phyloP scores from a whole-genome alignment of 2,888 invertebrate genomes.

The Oscheius sp. region DNA sequence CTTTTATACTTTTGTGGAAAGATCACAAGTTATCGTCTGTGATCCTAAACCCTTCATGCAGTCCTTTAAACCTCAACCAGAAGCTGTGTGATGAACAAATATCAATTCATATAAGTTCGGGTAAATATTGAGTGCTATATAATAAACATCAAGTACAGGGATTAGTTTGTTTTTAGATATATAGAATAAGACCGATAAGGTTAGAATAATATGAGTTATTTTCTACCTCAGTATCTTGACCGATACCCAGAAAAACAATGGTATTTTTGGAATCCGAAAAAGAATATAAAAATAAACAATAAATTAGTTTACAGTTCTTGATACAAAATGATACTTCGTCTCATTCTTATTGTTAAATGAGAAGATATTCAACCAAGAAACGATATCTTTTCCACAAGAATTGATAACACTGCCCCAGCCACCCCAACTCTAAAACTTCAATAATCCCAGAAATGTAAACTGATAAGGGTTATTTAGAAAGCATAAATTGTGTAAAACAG shows the following conservation, averaged over 20 bases:
- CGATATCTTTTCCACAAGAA: not conserved
- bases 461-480: no score
- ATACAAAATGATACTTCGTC: not conserved
- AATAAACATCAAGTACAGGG: no score
- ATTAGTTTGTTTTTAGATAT: no score
- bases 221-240: not conserved
- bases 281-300: not conserved
- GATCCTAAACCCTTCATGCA: conserved; percentile 14
- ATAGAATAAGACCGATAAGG: no score
- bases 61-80: conserved; percentile 8
- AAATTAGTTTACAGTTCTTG: not conserved
- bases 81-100: no score
- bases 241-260: not conserved
- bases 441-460: no score
- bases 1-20: not conserved
- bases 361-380: not conserved
- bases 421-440: not conserved
- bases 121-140: no score
- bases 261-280: not conserved
- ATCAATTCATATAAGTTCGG: no score
- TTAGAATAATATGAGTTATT: no score
- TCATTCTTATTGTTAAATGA: not conserved
- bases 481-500: no score
- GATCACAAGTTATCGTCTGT: conserved; percentile 10
- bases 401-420: not conserved